Evolutionary conservation across 1,140 invertebrate species (phyloP).

Genomic region (Ditylenchus dipsaci): DNA sequence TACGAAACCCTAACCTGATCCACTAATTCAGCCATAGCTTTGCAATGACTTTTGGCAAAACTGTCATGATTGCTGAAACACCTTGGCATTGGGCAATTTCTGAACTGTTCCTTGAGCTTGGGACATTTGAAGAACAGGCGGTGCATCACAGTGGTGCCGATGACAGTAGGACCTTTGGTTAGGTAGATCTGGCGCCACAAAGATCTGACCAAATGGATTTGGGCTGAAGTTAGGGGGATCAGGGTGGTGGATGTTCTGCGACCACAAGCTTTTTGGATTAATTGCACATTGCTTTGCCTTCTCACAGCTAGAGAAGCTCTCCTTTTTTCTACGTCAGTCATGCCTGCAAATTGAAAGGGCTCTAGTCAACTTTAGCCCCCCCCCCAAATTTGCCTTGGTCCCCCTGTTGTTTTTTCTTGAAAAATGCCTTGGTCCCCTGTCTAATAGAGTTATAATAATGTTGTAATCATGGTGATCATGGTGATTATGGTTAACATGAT

Average conservation of each 20-base stretch:
- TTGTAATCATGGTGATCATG: no score
- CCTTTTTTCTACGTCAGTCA: background rate
- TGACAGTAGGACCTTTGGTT: conserved; percentile 55
- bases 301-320: conserved; percentile 37
- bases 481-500: no score
- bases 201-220: conserved; percentile 53
- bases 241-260: conserved; percentile 54
- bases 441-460: no score
- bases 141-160: conserved; percentile 53
- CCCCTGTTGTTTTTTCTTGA: no score
- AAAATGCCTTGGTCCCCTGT: no score
- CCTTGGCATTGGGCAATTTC: conserved; percentile 39
- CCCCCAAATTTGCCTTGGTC: no score
- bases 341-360: no score
- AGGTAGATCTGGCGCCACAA: conserved; percentile 56
- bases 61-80: conserved; percentile 52
- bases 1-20: conserved; percentile 56
- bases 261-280: conserved; percentile 44
- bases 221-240: conserved; percentile 51
- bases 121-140: conserved; percentile 55
- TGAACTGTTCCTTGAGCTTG: conserved; percentile 54
- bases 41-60: conserved; percentile 52
- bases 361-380: no score
- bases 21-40: conserved; percentile 50
- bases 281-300: conserved; percentile 52